A percentile compares a stretch with the other conserved stretches of the same genome.
Evolutionary conservation across 2,113 vertebrate species (phyloP).

Genomic region (Vimba vimba): DNA sequence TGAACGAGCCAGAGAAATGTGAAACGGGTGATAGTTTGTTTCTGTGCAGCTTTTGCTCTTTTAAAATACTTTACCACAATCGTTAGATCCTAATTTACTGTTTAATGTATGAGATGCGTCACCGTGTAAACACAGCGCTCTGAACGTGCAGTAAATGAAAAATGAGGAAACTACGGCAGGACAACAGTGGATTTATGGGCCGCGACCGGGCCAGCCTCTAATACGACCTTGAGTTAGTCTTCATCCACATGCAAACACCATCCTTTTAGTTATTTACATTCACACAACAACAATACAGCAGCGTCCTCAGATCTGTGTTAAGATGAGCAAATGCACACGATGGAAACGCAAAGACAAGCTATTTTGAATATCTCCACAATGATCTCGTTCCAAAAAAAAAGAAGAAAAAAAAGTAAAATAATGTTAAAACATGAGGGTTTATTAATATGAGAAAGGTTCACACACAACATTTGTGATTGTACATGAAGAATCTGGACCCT

Average conservation of each 20-base stretch:
- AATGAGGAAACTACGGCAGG: constrained; percentile 52
- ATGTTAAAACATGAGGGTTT: neutral
- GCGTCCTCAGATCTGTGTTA: constrained; percentile 36
- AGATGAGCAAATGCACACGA: constrained; percentile 14
- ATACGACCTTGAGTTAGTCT: constrained; percentile 56
- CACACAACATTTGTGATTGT: neutral
- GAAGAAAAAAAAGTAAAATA: neutral
- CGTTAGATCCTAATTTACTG: constrained; percentile 66
- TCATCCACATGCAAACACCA: constrained; percentile 56
- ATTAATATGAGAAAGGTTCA: neutral
- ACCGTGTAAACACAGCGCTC: constrained; percentile 64
- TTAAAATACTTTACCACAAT: constrained; percentile 58
- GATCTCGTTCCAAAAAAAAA: neutral
- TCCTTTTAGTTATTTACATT: constrained; percentile 51
- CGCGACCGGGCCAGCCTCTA: constrained; percentile 49
- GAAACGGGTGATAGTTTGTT: constrained; percentile 21
- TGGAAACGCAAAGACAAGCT: neutral
- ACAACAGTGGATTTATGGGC: constrained; percentile 58
- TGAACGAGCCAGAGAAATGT: neutral
- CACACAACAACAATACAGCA: constrained; percentile 36
- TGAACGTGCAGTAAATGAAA: constrained; percentile 57
- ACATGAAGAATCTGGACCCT: neutral
- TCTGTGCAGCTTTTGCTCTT: constrained; percentile 58
- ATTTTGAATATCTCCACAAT: neutral
- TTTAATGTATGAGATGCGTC: constrained; percentile 64